Evolutionary conservation across 2,888 invertebrate genomes (phyloP).

Genomic region (Plutella xylostella): DNA sequence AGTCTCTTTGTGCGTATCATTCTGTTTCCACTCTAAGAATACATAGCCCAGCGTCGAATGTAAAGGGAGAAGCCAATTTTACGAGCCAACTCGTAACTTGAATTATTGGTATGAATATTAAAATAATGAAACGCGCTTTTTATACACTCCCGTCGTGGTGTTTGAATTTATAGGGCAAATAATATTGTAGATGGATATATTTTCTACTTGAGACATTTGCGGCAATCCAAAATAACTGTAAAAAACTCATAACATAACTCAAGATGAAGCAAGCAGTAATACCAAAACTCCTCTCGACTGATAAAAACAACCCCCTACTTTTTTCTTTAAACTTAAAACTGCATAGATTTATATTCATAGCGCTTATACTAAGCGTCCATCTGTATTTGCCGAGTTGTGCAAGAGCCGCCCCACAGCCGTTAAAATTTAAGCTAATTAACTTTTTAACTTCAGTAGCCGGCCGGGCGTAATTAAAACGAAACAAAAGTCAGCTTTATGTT

Average conservation of each 20-base stretch:
- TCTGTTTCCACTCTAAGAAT: slow-evolving; percentile 45
- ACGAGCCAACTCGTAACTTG: slow-evolving; percentile 12
- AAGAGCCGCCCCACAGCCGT: slow-evolving; percentile 26
- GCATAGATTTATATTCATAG: too few species aligned
- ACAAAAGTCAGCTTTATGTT: slow-evolving; percentile 52
- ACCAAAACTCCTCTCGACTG: too few species aligned
- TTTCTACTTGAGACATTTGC: too few species aligned
- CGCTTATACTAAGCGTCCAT: background rate
- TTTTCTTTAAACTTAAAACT: too few species aligned
- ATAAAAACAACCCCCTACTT: too few species aligned
- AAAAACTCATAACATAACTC: too few species aligned
- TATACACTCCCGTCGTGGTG: too few species aligned
- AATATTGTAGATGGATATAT: too few species aligned
- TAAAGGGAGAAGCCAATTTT: slow-evolving; percentile 46
- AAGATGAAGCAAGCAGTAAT: too few species aligned
- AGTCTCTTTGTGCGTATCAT: slow-evolving; percentile 53
- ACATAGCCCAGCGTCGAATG: slow-evolving; percentile 54
- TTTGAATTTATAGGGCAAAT: too few species aligned
- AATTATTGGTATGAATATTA: slow-evolving; percentile 7
- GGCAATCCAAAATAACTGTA: too few species aligned
- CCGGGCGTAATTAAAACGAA: slow-evolving; percentile 52
- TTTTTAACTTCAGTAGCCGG: slow-evolving; percentile 42
- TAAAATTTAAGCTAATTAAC: slow-evolving; percentile 62
- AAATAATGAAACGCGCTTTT: too few species aligned
- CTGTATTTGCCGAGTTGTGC: background rate